A percentile compares a stretch with the other conserved stretches of the same genome.
These are phyloP conservation scores for Cantharis rustica DNA, from an alignment of 2,888 invertebrate species.

Conservation along the genomic window DNA sequence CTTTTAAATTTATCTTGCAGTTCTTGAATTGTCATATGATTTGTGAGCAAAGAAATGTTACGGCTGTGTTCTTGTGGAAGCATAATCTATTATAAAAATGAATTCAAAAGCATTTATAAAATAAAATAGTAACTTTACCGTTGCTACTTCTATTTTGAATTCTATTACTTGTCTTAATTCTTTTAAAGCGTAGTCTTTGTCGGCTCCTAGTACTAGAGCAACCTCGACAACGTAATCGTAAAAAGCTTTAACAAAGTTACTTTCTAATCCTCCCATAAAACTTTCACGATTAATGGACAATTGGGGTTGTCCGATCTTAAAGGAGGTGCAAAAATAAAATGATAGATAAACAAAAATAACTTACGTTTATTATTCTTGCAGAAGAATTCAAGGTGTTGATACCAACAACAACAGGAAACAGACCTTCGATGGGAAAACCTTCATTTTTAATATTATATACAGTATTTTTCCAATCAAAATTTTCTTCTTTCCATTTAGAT, in stretches of 20 bases:
- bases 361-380: constrained; percentile 29
- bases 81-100: constrained; percentile 66
- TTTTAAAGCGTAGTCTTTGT: constrained; percentile 65
- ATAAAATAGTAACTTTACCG: constrained; percentile 69
- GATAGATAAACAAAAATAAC: neutral
- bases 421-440: constrained; percentile 25
- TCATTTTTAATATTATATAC: constrained; percentile 22
- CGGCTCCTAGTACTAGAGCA: constrained; percentile 85
- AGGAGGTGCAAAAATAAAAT: constrained; percentile 16
- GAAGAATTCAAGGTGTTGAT: constrained; percentile 33
- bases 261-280: constrained; percentile 78
- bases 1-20: constrained; percentile 75
- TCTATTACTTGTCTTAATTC: constrained; percentile 80
- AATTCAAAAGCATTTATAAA: neutral
- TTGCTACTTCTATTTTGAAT: constrained; percentile 85
- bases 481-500: constrained; percentile 69
- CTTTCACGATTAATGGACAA: constrained; percentile 85
- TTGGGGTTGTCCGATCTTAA: constrained; percentile 84
- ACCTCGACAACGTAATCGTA: constrained; percentile 87
- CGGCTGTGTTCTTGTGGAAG: constrained; percentile 87
- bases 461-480: constrained; percentile 72
- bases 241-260: constrained; percentile 85
- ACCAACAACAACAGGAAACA: constrained; percentile 25
- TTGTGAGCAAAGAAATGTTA: constrained; percentile 89
- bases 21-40: constrained; percentile 81